Evolutionary conservation across 2,113 vertebrate species (phyloP).

Genomic region (Aythya baeri): DNA sequence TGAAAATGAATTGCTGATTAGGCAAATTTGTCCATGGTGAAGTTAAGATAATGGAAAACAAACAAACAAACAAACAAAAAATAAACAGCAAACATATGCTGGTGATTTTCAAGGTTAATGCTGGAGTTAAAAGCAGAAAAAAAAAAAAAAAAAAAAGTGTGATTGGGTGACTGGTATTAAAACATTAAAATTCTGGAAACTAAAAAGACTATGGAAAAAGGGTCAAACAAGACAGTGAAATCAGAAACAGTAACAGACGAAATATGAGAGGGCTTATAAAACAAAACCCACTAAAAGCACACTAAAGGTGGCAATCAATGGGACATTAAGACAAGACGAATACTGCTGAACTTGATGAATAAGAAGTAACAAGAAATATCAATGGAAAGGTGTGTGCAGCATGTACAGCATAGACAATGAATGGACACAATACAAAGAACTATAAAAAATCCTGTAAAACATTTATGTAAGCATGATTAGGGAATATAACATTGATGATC

Average conservation of each 20-base stretch:
- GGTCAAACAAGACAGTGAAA: neutral
- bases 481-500: neutral
- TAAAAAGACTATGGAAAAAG: neutral
- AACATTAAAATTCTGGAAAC: neutral
- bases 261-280: neutral
- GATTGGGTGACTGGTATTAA: neutral
- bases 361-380: constrained; percentile 6
- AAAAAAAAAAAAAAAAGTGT: neutral
- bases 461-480: neutral
- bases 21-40: neutral
- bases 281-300: neutral
- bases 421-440: neutral
- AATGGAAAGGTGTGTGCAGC: neutral
- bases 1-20: neutral
- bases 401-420: neutral
- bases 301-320: neutral
- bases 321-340: neutral
- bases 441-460: neutral
- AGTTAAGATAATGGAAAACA: neutral
- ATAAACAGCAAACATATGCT: neutral
- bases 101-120: neutral
- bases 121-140: neutral
- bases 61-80: neutral
- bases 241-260: neutral
- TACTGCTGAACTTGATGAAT: neutral